Evolutionary conservation across 1,140 invertebrate species (phyloP), one percentile per base, ranked within the genome.

Genomic region (Apocrypta bakeri): DNA sequence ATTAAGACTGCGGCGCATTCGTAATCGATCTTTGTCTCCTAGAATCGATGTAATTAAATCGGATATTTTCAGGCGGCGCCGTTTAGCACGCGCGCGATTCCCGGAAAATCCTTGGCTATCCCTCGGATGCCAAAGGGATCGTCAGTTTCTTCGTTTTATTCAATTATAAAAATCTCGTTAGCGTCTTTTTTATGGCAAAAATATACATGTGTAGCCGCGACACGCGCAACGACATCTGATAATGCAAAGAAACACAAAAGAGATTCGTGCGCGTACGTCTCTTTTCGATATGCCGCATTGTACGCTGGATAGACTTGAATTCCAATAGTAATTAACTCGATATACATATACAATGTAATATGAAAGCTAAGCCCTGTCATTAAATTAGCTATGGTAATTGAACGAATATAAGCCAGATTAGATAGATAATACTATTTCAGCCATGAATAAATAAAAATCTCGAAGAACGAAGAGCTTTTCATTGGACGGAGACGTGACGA

Each of bases 41-140:
- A 89, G 87, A 89, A 91, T 87, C 87, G 85, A 85, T 87, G 88
- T 90, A 92, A 91, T 91, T 91, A 90, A 91, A 91, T 90, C 88
- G 86, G 87, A 89, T 90, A 90, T 89, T 90, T 87, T 90, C 87
- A 88, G 88, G 86, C 89, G 87, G 88, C 87, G 87, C 85, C 87
- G 86, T 90, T 89, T 88, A 56, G 88, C 24, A 78, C 85, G 83
- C 24, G 79, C 85, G 83, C 85, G 85, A 89, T 90, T 88, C 85
- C 84, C 74, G 81, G 87, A 86, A 88, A 83, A 78, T 21, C 48
- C 48, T 56, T n/a, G 48, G 48, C 21, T 56, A 56, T 56, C 48
- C 17, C 48, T 2, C 48, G 48, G 48, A 56, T 56, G 48, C 48
- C 48, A 56, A 56, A 56, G 48, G 21, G 21, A 37, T 37, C 33